phyloP scores from a whole-genome alignment of 2,888 invertebrate genomes.

The Phytoseiulus persimilis region DNA sequence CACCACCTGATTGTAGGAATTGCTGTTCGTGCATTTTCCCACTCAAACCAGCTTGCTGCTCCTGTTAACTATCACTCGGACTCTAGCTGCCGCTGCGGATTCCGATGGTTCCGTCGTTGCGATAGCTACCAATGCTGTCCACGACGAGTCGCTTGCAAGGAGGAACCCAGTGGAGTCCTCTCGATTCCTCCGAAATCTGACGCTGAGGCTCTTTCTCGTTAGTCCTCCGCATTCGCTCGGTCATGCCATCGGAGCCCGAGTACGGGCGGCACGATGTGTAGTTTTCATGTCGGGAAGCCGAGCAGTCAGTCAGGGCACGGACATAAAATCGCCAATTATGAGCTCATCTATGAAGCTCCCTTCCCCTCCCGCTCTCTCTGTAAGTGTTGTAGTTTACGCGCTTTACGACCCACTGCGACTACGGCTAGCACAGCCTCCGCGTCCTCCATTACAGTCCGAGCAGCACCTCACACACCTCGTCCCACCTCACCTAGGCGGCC shows the following conservation, averaged over 20 bases:
- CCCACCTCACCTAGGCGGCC: not conserved
- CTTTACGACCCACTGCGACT: not conserved
- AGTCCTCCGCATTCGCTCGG: no score
- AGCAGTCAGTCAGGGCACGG: not conserved
- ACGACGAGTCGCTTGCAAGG: no score
- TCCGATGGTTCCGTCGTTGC: no score
- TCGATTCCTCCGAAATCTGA: no score
- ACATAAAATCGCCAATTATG: conserved; percentile 5
- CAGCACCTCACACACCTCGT: not conserved
- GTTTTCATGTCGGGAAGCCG: not conserved
- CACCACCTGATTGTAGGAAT: not conserved
- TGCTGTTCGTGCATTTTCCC: not conserved
- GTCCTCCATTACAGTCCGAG: not conserved
- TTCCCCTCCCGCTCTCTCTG: not conserved
- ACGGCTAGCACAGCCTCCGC: not conserved
- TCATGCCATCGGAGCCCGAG: not conserved
- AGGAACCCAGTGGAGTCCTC: no score
- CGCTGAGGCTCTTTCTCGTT: no score
- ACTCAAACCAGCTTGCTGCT: not conserved
- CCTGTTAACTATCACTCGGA: not conserved
- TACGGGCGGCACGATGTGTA: not conserved
- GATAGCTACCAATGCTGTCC: no score
- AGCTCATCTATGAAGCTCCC: not conserved
- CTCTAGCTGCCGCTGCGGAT: not conserved
- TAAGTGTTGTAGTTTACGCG: not conserved